Percentiles rank a stretch among this genome's conserved stretches.
These are phyloP conservation scores for Ichneumoninae sp. DNA, from an alignment of 2,888 invertebrate genomes.

Conservation along the genomic window DNA sequence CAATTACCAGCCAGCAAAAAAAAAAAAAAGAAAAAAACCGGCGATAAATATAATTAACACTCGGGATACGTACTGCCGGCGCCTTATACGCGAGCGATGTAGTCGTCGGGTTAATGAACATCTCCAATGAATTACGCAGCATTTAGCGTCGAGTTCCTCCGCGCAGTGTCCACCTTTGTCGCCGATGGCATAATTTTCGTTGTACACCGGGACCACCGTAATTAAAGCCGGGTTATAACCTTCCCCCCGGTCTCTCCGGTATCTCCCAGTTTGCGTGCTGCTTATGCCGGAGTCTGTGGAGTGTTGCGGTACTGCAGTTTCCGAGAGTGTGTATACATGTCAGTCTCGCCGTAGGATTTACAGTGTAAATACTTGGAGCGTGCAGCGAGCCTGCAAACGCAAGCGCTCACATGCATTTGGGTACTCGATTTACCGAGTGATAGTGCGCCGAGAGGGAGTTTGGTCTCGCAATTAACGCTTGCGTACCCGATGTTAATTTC, in stretches of 20 bases:
- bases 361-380: slow-evolving; percentile 17
- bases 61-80: neutral
- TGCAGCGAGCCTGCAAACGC: neutral
- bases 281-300: slow-evolving; percentile 1
- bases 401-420: neutral
- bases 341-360: slow-evolving; percentile 22
- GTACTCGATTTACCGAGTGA: slow-evolving; percentile 44
- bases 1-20: neutral
- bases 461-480: slow-evolving; percentile 76
- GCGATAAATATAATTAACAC: neutral
- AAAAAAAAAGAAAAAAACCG: neutral
- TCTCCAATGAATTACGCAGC: neutral
- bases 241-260: neutral
- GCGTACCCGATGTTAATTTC: slow-evolving; percentile 77
- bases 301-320: slow-evolving; percentile 11
- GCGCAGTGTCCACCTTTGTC: slow-evolving; percentile 20
- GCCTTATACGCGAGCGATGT: slow-evolving; percentile 1
- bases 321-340: neutral
- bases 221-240: slow-evolving; percentile 13
- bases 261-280: neutral
- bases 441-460: slow-evolving; percentile 66
- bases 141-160: slow-evolving; percentile 10
- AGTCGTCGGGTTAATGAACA: slow-evolving; percentile 25
- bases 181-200: slow-evolving; percentile 40
- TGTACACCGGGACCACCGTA: slow-evolving; percentile 39